phyloP scores from a whole-genome alignment of 2,888 invertebrate species.

The Cephus spinipes region DNA sequence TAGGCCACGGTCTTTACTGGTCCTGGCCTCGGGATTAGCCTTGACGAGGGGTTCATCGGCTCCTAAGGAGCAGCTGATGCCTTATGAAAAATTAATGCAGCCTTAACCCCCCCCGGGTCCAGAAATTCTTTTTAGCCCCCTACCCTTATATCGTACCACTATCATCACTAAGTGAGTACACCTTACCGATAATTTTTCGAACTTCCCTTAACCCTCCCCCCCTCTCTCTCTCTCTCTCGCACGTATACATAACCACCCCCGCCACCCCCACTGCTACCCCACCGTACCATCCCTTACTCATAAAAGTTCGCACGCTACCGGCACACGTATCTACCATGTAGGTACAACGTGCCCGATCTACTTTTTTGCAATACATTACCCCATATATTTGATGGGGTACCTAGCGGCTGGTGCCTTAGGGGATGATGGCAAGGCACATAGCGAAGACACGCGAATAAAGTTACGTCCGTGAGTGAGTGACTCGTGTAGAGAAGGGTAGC shows the following conservation, averaged over 20 bases:
- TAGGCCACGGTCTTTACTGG: background rate
- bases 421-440: background rate
- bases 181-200: background rate
- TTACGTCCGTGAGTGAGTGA: constrained; percentile 36
- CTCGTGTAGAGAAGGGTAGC: background rate
- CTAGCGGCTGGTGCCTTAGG: constrained; percentile 19
- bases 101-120: background rate
- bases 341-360: constrained; percentile 26
- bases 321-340: background rate
- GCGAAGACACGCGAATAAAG: constrained; percentile 49
- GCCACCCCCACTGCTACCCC: background rate
- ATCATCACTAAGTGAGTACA: background rate
- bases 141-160: background rate
- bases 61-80: constrained; percentile 1
- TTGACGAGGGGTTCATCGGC: background rate
- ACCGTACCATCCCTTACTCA: background rate
- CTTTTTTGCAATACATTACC: constrained; percentile 54
- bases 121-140: background rate
- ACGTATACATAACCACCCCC: background rate
- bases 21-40: background rate
- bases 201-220: too few relatives aligned
- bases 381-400: constrained; percentile 50
- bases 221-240: too few relatives aligned
- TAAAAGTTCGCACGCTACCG: background rate
- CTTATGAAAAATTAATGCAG: background rate